Percentiles rank a stretch among this genome's conserved stretches.
Evolutionary conservation across 2,113 vertebrate genomes (phyloP).

Genomic region (Ornithorhynchus anatinus): DNA sequence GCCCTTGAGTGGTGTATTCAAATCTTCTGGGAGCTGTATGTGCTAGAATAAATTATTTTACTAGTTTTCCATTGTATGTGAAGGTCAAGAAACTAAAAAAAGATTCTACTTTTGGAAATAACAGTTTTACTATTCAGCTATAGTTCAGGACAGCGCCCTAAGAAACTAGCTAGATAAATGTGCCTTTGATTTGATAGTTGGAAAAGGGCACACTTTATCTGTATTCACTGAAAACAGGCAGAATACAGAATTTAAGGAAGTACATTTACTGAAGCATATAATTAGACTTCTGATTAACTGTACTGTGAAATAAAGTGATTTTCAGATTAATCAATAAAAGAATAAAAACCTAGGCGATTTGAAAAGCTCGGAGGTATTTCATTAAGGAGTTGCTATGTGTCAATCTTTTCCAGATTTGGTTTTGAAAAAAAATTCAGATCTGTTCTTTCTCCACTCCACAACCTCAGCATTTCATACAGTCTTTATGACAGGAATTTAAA

Average conservation of each 20-base stretch:
- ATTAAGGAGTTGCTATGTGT: too few species aligned
- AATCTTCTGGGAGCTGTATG: neutral
- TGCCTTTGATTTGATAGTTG: neutral
- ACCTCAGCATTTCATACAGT: neutral
- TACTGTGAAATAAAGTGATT: neutral
- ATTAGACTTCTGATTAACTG: neutral
- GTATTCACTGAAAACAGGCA: conserved; percentile 11
- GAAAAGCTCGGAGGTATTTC: neutral
- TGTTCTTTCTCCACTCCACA: neutral
- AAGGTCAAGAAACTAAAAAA: conserved; percentile 40
- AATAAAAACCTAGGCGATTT: rapidly evolving
- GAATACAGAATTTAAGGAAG: neutral
- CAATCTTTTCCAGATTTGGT: neutral
- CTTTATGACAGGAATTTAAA: neutral
- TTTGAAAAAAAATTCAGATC: neutral
- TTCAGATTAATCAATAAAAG: neutral
- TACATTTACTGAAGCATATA: neutral
- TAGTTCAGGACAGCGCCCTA: neutral
- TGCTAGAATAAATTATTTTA: neutral
- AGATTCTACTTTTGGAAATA: conserved; percentile 19
- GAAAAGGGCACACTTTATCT: conserved; percentile 20
- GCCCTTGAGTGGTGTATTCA: neutral
- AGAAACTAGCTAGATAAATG: neutral
- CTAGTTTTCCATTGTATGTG: conserved; percentile 28
- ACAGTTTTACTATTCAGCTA: neutral